phyloP scores from a whole-genome alignment of 2,888 invertebrate species.

The Mesorhabditis spiculigera region DNA sequence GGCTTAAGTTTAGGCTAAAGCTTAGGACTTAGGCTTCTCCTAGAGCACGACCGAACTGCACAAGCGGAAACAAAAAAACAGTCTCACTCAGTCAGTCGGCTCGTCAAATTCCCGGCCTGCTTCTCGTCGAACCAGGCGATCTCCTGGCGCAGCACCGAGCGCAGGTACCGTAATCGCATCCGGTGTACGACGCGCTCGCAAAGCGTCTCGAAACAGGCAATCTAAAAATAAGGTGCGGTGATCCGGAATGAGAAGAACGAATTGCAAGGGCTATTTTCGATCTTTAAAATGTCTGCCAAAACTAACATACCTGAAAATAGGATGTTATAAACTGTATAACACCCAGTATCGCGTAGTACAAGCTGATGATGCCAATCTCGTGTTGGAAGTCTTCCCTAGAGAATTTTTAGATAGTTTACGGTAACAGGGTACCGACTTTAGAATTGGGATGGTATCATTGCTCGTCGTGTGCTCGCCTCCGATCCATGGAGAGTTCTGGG shows the following conservation, averaged over 20 bases:
- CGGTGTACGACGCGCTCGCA: constrained; percentile 60
- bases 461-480: constrained; percentile 11
- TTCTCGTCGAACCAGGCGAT: constrained; percentile 62
- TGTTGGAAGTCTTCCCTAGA: neutral
- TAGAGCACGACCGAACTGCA: neutral
- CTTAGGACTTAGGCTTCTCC: too few species aligned
- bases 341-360: neutral
- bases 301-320: too few species aligned
- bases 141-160: constrained; percentile 53
- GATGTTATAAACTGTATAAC: neutral
- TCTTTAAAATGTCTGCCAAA: too few species aligned
- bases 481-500: constrained; percentile 39
- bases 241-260: too few species aligned
- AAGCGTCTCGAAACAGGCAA: constrained; percentile 45
- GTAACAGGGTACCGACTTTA: neutral
- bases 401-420: neutral
- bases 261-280: too few species aligned
- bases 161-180: constrained; percentile 56
- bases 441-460: too few species aligned
- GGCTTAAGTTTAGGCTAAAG: too few species aligned
- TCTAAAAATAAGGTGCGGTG: constrained; percentile 22
- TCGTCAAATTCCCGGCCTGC: too few species aligned
- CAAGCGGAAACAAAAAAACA: neutral
- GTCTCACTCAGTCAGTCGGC: constrained; percentile 62
- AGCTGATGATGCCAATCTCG: neutral